A percentile compares a stretch with the other conserved stretches of the same genome.
Evolutionary conservation across 92 coral and sea anemone genomes (phyloP).

Genomic region (Porites cylindrica): DNA sequence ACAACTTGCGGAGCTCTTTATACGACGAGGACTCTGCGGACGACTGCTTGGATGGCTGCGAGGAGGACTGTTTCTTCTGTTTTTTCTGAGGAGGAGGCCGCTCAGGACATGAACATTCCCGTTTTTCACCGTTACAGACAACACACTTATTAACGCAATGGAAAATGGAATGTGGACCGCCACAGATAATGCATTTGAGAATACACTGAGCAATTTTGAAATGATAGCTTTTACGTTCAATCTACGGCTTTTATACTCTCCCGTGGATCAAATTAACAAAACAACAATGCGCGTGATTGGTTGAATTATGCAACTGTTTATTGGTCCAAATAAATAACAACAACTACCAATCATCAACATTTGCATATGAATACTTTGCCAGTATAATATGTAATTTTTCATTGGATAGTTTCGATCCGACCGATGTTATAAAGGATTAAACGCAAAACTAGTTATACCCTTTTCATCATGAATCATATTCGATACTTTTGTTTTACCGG

Average conservation of each 20-base stretch:
- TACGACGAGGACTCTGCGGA: background rate
- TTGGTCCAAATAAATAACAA: too few relatives aligned
- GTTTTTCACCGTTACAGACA: background rate
- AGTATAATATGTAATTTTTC: slow-evolving; percentile 1
- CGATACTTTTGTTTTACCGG: background rate
- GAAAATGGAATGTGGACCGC: background rate
- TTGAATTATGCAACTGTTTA: too few relatives aligned
- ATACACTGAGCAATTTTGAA: background rate
- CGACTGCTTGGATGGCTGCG: too few relatives aligned
- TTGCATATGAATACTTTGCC: slow-evolving; percentile 10
- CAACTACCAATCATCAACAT: background rate
- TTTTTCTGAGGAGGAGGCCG: background rate
- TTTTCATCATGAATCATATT: slow-evolving; percentile 11
- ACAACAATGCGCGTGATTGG: too few relatives aligned
- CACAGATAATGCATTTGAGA: background rate
- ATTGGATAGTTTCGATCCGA: slow-evolving; percentile 7
- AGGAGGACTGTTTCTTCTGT: background rate
- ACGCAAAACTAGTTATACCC: background rate
- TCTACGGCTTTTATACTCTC: slow-evolving; percentile 11
- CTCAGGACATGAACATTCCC: slow-evolving; percentile 1
- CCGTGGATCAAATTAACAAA: background rate
- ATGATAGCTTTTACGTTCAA: background rate
- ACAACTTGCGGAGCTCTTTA: background rate
- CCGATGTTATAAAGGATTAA: slow-evolving; percentile 7
- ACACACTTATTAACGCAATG: background rate